Base-by-base conservation (phyloP, 2,113 vertebrate genomes). In the Phylloscopus whistleri region DNA sequence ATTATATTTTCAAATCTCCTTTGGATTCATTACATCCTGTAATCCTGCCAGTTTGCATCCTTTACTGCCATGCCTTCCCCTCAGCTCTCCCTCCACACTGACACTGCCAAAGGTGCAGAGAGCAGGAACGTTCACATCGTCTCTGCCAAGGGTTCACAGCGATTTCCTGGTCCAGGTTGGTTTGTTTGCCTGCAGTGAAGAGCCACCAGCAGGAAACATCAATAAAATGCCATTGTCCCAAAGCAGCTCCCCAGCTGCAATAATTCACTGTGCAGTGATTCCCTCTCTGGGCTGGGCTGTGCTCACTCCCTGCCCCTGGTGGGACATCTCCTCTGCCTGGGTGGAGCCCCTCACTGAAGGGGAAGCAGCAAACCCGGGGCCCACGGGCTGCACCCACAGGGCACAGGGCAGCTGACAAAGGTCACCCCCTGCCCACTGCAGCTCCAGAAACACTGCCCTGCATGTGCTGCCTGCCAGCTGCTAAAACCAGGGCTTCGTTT, bases 11-110 rank as follows among this genome's bases (percentile, higher is more conserved):
- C 49, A 87, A 97, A 96, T 94, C 94, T 95, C 95, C 91, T 95
- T 89, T 96, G 96, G 87, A 94, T 89, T 96, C 87, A 64, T 96
- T 96, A 94, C 94, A 75, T 84, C 89, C 91, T 95, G 95, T 96
- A 97, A 96, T 93, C 89, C 88, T 97, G 96, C 92, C 97, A 97
- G 82, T 97, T 91, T 97, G 94, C 79, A 95, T 96, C 90, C 53
- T 94, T 97, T 94, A 62, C 95, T 64, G 75, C 58, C 89, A 23
- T 94, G 90, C 88, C 96, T 94, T 94, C 74, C 78, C 81, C 95
- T 94, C 68, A 94, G 64, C 74, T 66, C 93, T 94, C 84, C 94
- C 95, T 97, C 72, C 72, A 87, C 86, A 48, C 67, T 87, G 89
- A 68, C 66, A 30, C 84, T 96, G 87, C 80, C 91, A 84, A 26